Evolutionary conservation across 2,888 invertebrate species (phyloP), one percentile per base, ranked within the genome.

Genomic region (Minunthozetes semirufus): DNA sequence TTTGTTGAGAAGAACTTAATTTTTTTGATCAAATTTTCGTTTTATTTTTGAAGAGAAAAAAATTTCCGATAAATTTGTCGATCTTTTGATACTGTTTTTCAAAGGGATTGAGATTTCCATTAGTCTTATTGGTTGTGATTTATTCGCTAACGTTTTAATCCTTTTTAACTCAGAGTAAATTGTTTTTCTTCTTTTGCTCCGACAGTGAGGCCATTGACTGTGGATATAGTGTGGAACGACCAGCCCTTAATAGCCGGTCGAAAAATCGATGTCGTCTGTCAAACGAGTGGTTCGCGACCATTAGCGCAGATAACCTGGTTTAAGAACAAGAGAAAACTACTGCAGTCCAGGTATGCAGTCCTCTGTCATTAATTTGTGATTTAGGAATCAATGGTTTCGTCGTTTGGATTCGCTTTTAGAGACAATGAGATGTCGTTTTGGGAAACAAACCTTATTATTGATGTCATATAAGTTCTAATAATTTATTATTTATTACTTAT

Each of bases 201-300:
- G 6, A 27, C 19, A 75, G 75, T 75, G 11, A 42, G 70, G 42
- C 75, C 75, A 17, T 29, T 75, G 22, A 29, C 19, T 48, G 75
- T 71, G 22, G 33, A 75, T 56, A 29, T 19, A 53, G 17, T 38
- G 38, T 22, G 50, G 19, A 29, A 59, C 8, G 33, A 6, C 17
- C 68, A 68, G 22, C 68, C 74, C 25, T 56, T 74, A 70, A 42
- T 74, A 56, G 50, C 74, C n/a, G 74, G 74, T 29, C 27, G 56
- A 70, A 70, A 27, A 25, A 56, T 59, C 22, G 74, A 74, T 22
- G 25, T 74, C 38, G 29, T 70, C 13, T 74, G 74, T 70, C 46
- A 59, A 68, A 70, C 74, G 25, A 56, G 27, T 48, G 59, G 63
- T 70, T 70, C 74, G 19, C 68, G 74, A 38, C 74, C 74, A 22